These are phyloP conservation scores for Mionectes olivaceus DNA, from an alignment of 2,797 vertebrate genomes.

Conservation along the genomic window DNA sequence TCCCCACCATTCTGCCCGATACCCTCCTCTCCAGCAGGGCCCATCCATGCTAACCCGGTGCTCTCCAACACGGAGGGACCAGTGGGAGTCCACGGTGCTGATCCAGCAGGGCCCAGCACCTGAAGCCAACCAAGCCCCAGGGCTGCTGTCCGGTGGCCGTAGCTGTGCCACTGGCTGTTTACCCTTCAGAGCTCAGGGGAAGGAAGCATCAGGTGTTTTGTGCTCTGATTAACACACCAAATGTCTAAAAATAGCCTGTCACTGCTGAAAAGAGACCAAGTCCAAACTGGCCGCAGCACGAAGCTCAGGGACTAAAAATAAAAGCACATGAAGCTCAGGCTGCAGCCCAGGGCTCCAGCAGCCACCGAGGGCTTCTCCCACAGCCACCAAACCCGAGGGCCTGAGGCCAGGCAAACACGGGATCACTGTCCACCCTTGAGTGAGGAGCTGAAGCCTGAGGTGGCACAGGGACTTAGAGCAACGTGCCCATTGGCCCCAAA, in stretches of 20 bases:
- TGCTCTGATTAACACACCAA: not conserved
- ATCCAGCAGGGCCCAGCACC: not conserved
- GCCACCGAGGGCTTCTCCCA: not conserved
- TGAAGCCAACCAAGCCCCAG: accelerated
- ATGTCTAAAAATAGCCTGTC: constrained; percentile 38
- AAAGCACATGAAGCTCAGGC: constrained; percentile 7
- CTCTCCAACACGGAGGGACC: accelerated
- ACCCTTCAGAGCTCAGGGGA: not conserved
- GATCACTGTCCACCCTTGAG: accelerated
- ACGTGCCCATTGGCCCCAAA: not conserved
- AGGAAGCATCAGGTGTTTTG: not conserved
- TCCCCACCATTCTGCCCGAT: not conserved
- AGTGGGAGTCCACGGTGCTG: accelerated
- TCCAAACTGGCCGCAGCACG: accelerated
- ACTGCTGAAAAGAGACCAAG: not conserved
- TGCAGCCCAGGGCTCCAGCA: not conserved
- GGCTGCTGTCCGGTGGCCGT: not conserved
- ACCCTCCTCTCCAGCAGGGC: not conserved
- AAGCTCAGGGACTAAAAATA: constrained; percentile 58
- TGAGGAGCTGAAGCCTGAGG: not conserved
- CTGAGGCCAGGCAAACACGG: not conserved
- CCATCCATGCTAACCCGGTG: accelerated
- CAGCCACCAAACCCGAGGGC: accelerated
- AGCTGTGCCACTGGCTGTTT: not conserved
- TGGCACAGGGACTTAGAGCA: not conserved